Percentiles rank a stretch among this genome's conserved stretches.
These are phyloP conservation scores for Solenopsis fugax DNA, from an alignment of 1,140 invertebrate species.

Conservation along the genomic window DNA sequence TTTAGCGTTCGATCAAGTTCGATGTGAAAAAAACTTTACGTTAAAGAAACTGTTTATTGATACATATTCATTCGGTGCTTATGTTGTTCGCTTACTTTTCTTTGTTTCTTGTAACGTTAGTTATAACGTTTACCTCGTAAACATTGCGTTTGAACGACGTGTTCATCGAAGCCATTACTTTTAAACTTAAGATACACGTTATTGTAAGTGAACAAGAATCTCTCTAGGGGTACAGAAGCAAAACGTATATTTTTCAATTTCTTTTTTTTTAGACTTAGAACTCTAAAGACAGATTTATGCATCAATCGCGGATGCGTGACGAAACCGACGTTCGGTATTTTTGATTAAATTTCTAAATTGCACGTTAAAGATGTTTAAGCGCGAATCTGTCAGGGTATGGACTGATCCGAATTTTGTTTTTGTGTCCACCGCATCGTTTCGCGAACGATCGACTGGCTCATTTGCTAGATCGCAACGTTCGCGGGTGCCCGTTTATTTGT, in stretches of 20 bases:
- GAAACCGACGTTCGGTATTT: background rate
- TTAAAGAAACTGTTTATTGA: background rate
- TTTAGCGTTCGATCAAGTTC: constrained; percentile 6
- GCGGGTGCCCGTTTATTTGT: background rate
- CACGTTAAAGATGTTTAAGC: background rate
- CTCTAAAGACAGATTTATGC: background rate
- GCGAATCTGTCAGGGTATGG: background rate
- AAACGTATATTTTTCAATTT: background rate
- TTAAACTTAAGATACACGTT: constrained; percentile 39
- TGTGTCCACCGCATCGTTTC: background rate
- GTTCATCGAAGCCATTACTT: background rate
- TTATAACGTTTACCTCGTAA: constrained; percentile 16
- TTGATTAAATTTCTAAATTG: background rate
- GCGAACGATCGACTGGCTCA: background rate
- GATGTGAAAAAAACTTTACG: background rate
- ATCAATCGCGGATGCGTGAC: background rate
- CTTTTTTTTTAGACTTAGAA: background rate
- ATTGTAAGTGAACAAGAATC: constrained; percentile 24
- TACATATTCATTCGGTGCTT: constrained; percentile 15
- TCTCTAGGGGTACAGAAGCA: constrained; percentile 20
- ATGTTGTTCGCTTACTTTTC: background rate
- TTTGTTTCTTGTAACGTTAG: background rate
- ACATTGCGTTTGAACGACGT: constrained; percentile 10
- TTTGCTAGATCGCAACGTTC: background rate
- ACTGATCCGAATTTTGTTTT: constrained; percentile 6